Percentiles rank a stretch among this genome's conserved stretches.
Conservation (phyloP, 2,888 invertebrate genomes). For the Habroteleia sp. region DNA sequence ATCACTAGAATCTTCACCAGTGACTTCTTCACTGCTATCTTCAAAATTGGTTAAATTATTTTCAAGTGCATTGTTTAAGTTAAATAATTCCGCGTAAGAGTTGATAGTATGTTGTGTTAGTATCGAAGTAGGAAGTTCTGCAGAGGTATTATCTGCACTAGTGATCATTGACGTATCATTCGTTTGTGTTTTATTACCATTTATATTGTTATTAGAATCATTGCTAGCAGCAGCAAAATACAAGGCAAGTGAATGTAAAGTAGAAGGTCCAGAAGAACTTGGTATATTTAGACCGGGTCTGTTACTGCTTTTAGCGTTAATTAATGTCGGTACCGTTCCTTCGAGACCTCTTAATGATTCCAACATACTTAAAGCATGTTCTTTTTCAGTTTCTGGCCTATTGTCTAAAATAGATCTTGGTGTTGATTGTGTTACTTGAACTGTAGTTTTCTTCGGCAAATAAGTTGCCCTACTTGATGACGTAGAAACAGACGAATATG, state of each 20-base stretch:
- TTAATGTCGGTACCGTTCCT: constrained; percentile 79
- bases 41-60: constrained; percentile 69
- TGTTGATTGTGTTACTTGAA: constrained; percentile 59
- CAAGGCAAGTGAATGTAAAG: constrained; percentile 88
- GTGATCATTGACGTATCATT: too few species aligned
- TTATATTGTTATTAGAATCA: constrained; percentile 76
- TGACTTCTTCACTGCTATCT: constrained; percentile 66
- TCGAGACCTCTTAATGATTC: constrained; percentile 85
- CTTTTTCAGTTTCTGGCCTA: constrained; percentile 82
- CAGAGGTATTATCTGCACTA: constrained; percentile 67
- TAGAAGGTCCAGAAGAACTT: constrained; percentile 89
- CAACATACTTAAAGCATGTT: constrained; percentile 87
- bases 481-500: constrained; percentile 55
- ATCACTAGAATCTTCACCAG: constrained; percentile 80
- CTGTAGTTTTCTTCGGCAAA: constrained; percentile 70
- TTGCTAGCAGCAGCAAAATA: constrained; percentile 88
- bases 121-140: constrained; percentile 83
- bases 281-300: constrained; percentile 87
- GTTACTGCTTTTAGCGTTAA: constrained; percentile 78
- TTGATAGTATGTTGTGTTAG: constrained; percentile 87
- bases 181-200: constrained; percentile 68
- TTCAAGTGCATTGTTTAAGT: constrained; percentile 75
- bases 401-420: constrained; percentile 66
- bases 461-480: constrained; percentile 69
- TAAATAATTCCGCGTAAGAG: constrained; percentile 83